Evolutionary conservation across 2,113 vertebrate species (phyloP), one percentile per base, ranked within the genome.

Genomic region (Craseonycteris thonglongyai): DNA sequence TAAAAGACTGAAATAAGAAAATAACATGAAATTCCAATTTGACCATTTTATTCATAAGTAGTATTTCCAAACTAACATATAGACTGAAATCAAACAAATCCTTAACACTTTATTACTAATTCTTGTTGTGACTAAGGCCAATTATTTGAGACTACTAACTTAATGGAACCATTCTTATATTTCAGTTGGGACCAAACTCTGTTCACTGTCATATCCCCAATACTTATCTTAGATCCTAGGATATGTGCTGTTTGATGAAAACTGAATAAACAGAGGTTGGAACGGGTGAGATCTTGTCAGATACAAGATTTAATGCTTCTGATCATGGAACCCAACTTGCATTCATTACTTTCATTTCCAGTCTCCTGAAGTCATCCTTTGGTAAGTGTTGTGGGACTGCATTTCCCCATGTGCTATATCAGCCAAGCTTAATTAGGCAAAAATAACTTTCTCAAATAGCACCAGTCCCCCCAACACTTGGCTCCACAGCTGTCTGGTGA

Each of bases 371-470:
- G 72, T 96, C 85, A 88, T 74, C 54, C 28, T 58, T 85, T 42
- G n/a, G 24, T 88, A 95, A 93, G 30, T 61, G 45, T 59, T 90
- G 61, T 51, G 49, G 40, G 10, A 91, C 61, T 74, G 35, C 47
- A 89, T 82, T 86, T 93, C 51, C 40, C n/a, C 49, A 28, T 19
- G 19, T 76, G 38, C 61, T 93, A 71, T 81, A 81, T 38, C 88
- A 54, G n/a, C 33, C 68, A 74, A 88, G 54, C 15, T 90, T 82
- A 87, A 33, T 51, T 82, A 91, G 59, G 76, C 45, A 85, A 84
- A 15, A 78, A 85, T 35, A 91, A 45, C 80, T 75, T 96, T 95
- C 92, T 96, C 90, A 97, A 54, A 81, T 79, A 95, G 78, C 69
- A 84, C 75, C 66, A 28, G 66, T 56, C 28, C 84, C 84, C 61